phyloP scores from a whole-genome alignment of 2,888 invertebrate species.

The Pyralis farinalis region DNA sequence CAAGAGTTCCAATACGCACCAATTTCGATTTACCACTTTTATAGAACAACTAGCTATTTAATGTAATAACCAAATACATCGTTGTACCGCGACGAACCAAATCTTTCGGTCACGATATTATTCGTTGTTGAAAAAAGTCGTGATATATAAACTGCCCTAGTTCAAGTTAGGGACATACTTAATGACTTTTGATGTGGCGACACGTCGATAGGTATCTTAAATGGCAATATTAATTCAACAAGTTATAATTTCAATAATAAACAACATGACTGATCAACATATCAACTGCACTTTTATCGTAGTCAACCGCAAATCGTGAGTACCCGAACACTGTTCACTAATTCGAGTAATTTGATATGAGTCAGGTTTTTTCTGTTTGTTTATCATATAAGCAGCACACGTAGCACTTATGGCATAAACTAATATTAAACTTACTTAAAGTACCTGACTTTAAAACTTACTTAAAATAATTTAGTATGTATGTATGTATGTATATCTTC shows the following conservation, averaged over 20 bases:
- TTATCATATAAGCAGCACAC: too few species aligned
- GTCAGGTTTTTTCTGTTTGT: slow-evolving; percentile 23
- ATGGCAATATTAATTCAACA: slow-evolving; percentile 41
- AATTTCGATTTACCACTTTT: too few species aligned
- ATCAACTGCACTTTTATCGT: slow-evolving; percentile 31
- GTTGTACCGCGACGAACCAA: background rate
- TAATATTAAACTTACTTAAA: too few species aligned
- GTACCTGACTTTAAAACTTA: too few species aligned
- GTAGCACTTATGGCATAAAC: too few species aligned
- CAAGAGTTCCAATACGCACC: too few species aligned
- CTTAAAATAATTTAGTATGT: too few species aligned
- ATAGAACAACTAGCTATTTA: too few species aligned
- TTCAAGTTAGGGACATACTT: slow-evolving; percentile 6
- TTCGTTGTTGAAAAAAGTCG: background rate
- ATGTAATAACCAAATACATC: too few species aligned
- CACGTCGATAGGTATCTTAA: slow-evolving; percentile 37
- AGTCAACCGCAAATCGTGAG: slow-evolving; percentile 47
- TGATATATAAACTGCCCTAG: slow-evolving; percentile 1
- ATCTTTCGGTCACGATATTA: background rate
- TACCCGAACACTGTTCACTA: slow-evolving; percentile 28
- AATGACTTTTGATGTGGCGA: slow-evolving; percentile 25
- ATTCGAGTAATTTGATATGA: slow-evolving; percentile 28
- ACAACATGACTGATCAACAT: slow-evolving; percentile 43
- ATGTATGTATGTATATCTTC: too few species aligned
- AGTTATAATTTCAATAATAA: slow-evolving; percentile 40